phyloP scores from a whole-genome alignment of 2,113 vertebrate genomes.

The Dascyllus trimaculatus region DNA sequence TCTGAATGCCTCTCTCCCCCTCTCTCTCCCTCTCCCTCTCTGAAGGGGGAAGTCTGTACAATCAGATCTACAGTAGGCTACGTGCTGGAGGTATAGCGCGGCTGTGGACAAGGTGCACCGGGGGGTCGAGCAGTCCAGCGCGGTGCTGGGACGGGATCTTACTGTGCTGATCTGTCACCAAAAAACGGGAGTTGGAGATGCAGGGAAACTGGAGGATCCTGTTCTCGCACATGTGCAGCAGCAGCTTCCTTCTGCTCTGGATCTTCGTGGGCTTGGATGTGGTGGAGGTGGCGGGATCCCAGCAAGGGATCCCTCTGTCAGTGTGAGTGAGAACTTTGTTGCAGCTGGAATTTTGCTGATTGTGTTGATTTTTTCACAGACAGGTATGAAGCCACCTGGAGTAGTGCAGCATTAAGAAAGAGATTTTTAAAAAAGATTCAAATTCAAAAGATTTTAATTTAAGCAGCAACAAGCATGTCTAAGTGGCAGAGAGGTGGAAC shows the following conservation, averaged over 20 bases:
- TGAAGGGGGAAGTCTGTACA: slow-evolving; percentile 1
- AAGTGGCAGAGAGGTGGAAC: too few species aligned
- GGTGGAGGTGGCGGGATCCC: slow-evolving; percentile 88
- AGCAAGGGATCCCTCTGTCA: slow-evolving; percentile 96
- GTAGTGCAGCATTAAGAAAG: not conserved
- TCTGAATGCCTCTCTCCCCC: slow-evolving; percentile 23
- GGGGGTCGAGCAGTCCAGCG: slow-evolving; percentile 26
- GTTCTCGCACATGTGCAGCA: slow-evolving; percentile 75
- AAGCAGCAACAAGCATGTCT: not conserved
- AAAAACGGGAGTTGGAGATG: slow-evolving; percentile 77
- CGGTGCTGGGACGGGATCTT: slow-evolving; percentile 29
- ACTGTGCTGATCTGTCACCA: not conserved
- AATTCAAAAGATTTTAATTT: too few species aligned
- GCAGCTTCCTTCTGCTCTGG: slow-evolving; percentile 82
- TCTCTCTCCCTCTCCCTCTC: slow-evolving; percentile 19
- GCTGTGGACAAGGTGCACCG: slow-evolving; percentile 54
- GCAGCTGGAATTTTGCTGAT: slow-evolving; percentile 39
- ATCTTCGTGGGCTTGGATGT: slow-evolving; percentile 84
- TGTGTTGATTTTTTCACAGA: not conserved
- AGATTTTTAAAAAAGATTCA: not conserved
- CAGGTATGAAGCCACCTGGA: too few species aligned
- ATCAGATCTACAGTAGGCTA: slow-evolving; percentile 53
- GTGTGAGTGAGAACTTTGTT: slow-evolving; percentile 80
- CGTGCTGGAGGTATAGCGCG: slow-evolving; percentile 44
- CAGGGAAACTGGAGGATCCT: slow-evolving; percentile 68